Evolutionary conservation across 2,797 vertebrate species (phyloP).

Genomic region (Ptychobarbus kaznakovi): DNA sequence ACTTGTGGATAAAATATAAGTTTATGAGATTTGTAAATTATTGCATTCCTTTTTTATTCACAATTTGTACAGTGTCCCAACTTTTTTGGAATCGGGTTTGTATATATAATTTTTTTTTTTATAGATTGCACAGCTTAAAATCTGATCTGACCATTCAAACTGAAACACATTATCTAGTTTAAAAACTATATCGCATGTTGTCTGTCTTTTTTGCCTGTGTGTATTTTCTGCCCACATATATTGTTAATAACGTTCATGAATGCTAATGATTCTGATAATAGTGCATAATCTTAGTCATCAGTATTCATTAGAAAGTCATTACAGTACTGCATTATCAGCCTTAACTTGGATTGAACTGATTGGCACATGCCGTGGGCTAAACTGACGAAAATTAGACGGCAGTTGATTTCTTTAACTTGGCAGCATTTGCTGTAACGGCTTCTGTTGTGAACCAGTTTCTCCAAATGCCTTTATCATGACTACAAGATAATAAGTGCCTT

Average conservation of each 20-base stretch:
- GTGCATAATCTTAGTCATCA: not conserved
- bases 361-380: not conserved
- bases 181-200: not conserved
- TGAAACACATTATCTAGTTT: not conserved
- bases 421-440: not conserved
- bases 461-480: slow-evolving; percentile 8
- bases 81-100: no score
- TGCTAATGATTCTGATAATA: not conserved
- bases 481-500: slow-evolving; percentile 36
- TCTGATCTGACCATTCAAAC: not conserved
- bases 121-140: not conserved
- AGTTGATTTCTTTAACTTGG: not conserved
- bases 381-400: not conserved
- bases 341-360: not conserved
- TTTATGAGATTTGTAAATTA: no score
- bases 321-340: not conserved
- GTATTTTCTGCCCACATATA: not conserved
- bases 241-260: not conserved
- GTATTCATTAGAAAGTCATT: not conserved
- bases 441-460: slow-evolving; percentile 19
- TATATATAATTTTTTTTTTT: not conserved
- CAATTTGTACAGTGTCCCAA: no score
- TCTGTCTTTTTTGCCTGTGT: not conserved
- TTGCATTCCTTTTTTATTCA: no score
- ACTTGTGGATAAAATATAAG: no score